Evolutionary conservation across 2,888 invertebrate species (phyloP).

Genomic region (Epinotia demarniana): DNA sequence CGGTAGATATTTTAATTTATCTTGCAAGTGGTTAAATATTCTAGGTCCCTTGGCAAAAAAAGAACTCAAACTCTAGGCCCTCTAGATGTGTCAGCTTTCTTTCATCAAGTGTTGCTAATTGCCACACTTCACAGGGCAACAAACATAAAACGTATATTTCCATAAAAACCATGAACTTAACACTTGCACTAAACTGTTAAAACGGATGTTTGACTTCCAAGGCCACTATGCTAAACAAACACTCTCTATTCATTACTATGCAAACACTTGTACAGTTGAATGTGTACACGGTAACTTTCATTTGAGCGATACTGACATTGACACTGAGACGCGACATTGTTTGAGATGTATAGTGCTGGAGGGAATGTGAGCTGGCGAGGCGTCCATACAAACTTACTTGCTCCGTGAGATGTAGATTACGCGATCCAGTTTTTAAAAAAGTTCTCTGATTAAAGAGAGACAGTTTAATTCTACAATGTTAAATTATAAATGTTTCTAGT

Average conservation of each 20-base stretch:
- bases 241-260: constrained; percentile 39
- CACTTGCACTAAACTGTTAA: neutral
- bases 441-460: neutral
- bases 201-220: constrained; percentile 29
- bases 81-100: no score
- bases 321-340: neutral
- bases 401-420: no score
- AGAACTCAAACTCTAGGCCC: no score
- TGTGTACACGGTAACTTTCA: neutral
- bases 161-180: neutral
- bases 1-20: no score
- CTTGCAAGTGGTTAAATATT: no score
- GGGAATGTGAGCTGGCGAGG: neutral
- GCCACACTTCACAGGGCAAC: neutral
- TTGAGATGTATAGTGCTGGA: neutral
- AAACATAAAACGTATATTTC: neutral
- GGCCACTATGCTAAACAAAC: constrained; percentile 31
- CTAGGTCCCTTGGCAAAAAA: no score
- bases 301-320: neutral
- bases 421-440: no score
- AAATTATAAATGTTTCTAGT: neutral
- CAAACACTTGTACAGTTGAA: constrained; percentile 15
- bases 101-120: neutral
- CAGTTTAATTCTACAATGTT: neutral
- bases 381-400: no score